Percentiles rank a stretch among this genome's conserved stretches.
These are phyloP conservation scores for Goniozus legneri DNA, from an alignment of 1,140 invertebrate species.

Conservation along the genomic window DNA sequence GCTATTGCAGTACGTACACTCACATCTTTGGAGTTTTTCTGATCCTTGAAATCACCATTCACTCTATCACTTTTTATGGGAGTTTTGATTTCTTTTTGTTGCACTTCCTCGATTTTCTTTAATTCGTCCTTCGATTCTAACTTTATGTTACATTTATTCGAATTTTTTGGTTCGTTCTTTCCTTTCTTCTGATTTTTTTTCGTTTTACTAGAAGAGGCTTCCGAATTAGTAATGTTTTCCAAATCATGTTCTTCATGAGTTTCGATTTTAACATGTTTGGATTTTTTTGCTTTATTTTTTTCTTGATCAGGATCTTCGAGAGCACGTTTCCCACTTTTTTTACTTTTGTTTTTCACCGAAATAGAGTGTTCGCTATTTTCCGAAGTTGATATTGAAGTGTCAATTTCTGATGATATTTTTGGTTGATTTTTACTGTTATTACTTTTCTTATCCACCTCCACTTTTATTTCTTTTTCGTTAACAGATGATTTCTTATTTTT, in stretches of 20 bases:
- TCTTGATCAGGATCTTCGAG: conserved; percentile 50
- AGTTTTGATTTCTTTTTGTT: conserved; percentile 37
- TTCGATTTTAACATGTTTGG: conserved; percentile 42
- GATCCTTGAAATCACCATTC: conserved; percentile 38
- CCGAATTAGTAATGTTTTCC: too few species aligned
- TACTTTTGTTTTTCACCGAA: conserved; percentile 40
- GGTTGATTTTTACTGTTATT: too few species aligned
- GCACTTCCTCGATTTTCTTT: too few species aligned
- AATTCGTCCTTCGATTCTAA: conserved; percentile 30
- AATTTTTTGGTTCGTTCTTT: conserved; percentile 20
- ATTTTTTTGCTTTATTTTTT: conserved; percentile 52
- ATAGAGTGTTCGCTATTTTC: too few species aligned
- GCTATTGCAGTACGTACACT: conserved; percentile 19
- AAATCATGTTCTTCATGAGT: conserved; percentile 40
- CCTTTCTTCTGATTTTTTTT: conserved; percentile 47
- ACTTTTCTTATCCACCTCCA: too few species aligned
- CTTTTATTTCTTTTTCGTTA: conserved; percentile 47
- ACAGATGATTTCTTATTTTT: conserved; percentile 33
- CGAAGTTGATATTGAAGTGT: too few species aligned
- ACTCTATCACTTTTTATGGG: conserved; percentile 34
- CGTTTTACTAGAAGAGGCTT: conserved; percentile 30
- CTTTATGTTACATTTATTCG: conserved; percentile 32
- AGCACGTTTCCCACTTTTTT: conserved; percentile 45
- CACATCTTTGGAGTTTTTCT: conserved; percentile 24
- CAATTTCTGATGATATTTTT: too few species aligned